Evolutionary conservation across 2,888 invertebrate genomes (phyloP).

Genomic region (Diogma glabrata): DNA sequence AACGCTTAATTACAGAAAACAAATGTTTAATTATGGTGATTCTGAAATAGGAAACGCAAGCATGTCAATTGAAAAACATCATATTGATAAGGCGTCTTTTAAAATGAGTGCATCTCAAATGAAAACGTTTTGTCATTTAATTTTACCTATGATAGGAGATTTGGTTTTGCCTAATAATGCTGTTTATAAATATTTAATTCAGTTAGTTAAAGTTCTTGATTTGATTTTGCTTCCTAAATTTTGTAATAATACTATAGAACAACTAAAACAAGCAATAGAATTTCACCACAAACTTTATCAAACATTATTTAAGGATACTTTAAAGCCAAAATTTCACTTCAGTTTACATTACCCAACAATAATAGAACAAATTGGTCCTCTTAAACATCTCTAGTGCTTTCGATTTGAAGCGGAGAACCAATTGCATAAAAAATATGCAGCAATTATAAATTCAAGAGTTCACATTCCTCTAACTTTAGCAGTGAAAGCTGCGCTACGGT

Average conservation of each 20-base stretch:
- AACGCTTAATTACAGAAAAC: not conserved
- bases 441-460: slow-evolving; percentile 16
- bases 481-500: slow-evolving; percentile 17
- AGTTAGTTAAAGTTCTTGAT: slow-evolving; percentile 15
- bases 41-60: not conserved
- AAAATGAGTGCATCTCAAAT: no score
- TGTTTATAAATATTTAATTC: slow-evolving; percentile 4
- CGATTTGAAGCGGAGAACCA: slow-evolving; percentile 16
- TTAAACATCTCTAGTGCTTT: slow-evolving; percentile 1
- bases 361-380: not conserved
- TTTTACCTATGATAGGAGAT: not conserved
- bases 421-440: slow-evolving; percentile 15
- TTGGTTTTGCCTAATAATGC: slow-evolving; percentile 11
- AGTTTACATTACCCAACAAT: slow-evolving; percentile 12
- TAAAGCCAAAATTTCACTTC: slow-evolving; percentile 16
- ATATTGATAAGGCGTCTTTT: no score
- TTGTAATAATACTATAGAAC: slow-evolving; percentile 6
- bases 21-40: not conserved
- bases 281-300: slow-evolving; percentile 10
- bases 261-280: slow-evolving; percentile 13
- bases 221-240: slow-evolving; percentile 12
- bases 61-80: not conserved
- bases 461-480: slow-evolving; percentile 15
- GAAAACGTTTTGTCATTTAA: not conserved
- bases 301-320: slow-evolving; percentile 10